phyloP scores from a whole-genome alignment of 2,113 vertebrate species.

The Onychostoma macrolepis region DNA sequence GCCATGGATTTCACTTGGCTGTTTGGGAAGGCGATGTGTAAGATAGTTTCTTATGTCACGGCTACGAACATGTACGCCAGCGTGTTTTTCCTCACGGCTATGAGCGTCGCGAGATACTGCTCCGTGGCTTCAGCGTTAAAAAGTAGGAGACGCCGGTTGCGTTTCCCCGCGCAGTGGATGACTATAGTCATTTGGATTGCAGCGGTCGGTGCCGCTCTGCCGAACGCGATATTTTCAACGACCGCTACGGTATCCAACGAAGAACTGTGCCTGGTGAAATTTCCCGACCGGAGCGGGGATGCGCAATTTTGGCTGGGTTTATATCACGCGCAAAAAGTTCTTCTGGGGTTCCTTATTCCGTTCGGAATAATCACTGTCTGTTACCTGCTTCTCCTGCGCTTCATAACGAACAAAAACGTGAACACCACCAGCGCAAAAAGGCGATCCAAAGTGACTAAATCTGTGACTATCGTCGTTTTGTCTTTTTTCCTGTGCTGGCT shows the following conservation, averaged over 20 bases:
- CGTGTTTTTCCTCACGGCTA: conserved; percentile 97
- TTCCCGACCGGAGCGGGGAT: conserved; percentile 81
- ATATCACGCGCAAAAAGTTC: conserved; percentile 91
- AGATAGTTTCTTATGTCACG: conserved; percentile 90
- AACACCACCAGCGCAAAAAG: conserved; percentile 81
- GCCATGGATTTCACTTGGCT: conserved; percentile 94
- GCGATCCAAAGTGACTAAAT: conserved; percentile 91
- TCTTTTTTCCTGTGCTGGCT: conserved; percentile 97
- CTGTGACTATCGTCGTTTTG: conserved; percentile 91
- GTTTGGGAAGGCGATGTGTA: conserved; percentile 94
- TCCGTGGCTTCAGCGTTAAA: conserved; percentile 89
- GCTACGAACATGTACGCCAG: conserved; percentile 98
- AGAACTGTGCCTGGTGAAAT: conserved; percentile 90
- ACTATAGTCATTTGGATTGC: conserved; percentile 83
- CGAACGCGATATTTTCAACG: conserved; percentile 91
- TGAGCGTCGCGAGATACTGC: conserved; percentile 91
- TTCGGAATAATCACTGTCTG: conserved; percentile 84
- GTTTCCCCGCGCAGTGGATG: conserved; percentile 78
- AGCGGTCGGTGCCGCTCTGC: conserved; percentile 85
- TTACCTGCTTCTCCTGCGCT: conserved; percentile 88
- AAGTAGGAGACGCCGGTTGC: conserved; percentile 68
- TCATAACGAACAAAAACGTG: conserved; percentile 82
- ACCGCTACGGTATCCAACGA: conserved; percentile 84
- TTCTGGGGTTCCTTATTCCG: conserved; percentile 89
- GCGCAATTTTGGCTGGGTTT: conserved; percentile 91